Base-by-base conservation (phyloP, 1,140 invertebrate genomes). In the Stegodyphus mimosarum region DNA sequence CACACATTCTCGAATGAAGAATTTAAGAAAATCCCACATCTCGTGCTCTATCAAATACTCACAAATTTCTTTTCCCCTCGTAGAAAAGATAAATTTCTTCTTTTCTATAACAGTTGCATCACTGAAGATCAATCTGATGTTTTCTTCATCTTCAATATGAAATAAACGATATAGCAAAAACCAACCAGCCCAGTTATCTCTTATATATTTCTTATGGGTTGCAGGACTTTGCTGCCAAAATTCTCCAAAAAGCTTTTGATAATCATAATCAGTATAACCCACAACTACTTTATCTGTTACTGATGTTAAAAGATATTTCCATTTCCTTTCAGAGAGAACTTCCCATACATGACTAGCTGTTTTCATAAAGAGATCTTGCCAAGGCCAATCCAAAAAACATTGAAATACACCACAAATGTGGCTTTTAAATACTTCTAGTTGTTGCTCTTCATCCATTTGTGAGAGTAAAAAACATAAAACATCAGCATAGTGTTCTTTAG, bases 401-500 rank as follows among this genome's bases (percentile, higher is more conserved):
- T 83, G 74, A 33, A 83, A 15, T 11, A 83, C 80, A 74, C 67
- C 7, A 74, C 67, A 83, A 66, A 71, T 71, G 15, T 83, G 74
- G 55, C 17, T 83, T 51, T 74, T 51, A 75, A 83, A 83, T 17
- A 83, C 80, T 67, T 83, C 49, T 53, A 51, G 17, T 74, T 83
- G 71, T 66, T 83, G 71, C 71, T 74, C 80, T 83, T 83, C 71
- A n/a, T 83, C 17, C 55, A 51, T 74, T 74, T 74, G 53, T 74
- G 71, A 83, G 55, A 83, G 63, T 74, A 83, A 75, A 74, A 74
- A 74, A 74, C 71, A 74, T 83, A 83, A 83, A 74, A 74, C 80
- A 74, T 83, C 70, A 74, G 55, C 55, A 74, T 83, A 83, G n/a
- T 74, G 55, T 64, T 83, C 80, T 67, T 83, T 83, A 67, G 71